Evolutionary conservation across 1,140 invertebrate species (phyloP).

Genomic region (Medauroidea extradentata): DNA sequence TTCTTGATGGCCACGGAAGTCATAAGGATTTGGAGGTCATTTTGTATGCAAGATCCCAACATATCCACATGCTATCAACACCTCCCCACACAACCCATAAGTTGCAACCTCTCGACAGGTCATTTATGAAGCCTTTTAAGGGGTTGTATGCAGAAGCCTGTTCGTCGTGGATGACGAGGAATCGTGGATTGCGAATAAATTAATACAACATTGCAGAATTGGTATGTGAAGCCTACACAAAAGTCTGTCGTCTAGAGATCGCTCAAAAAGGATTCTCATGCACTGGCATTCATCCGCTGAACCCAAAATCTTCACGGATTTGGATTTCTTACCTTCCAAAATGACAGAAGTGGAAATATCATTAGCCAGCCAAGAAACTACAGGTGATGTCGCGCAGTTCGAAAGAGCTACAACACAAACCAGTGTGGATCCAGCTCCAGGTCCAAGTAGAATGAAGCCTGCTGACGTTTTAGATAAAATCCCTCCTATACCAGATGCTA

Average conservation of each 20-base stretch:
- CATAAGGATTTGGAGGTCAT: constrained; percentile 24
- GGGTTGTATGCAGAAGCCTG: not conserved
- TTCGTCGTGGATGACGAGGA: not conserved
- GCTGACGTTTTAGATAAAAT: too few species aligned
- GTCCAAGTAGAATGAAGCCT: too few species aligned
- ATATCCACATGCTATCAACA: constrained; percentile 37
- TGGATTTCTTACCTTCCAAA: constrained; percentile 7
- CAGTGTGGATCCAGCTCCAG: too few species aligned
- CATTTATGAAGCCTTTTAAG: constrained; percentile 35
- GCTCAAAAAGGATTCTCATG: not conserved
- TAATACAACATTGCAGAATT: constrained; percentile 1
- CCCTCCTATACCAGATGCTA: too few species aligned
- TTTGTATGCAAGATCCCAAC: constrained; percentile 36
- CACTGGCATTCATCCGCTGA: constrained; percentile 6
- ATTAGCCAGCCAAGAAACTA: too few species aligned
- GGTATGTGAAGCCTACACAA: not conserved
- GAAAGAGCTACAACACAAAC: too few species aligned
- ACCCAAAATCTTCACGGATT: constrained; percentile 5
- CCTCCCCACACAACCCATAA: constrained; percentile 38
- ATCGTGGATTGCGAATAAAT: not conserved
- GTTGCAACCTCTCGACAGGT: constrained; percentile 36
- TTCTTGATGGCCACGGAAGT: constrained; percentile 38
- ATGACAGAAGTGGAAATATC: too few species aligned
- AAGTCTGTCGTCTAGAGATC: constrained; percentile 1
- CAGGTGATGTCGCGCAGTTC: too few species aligned